phyloP scores from a whole-genome alignment of 2,888 invertebrate species.

The Malachius bipustulatus region DNA sequence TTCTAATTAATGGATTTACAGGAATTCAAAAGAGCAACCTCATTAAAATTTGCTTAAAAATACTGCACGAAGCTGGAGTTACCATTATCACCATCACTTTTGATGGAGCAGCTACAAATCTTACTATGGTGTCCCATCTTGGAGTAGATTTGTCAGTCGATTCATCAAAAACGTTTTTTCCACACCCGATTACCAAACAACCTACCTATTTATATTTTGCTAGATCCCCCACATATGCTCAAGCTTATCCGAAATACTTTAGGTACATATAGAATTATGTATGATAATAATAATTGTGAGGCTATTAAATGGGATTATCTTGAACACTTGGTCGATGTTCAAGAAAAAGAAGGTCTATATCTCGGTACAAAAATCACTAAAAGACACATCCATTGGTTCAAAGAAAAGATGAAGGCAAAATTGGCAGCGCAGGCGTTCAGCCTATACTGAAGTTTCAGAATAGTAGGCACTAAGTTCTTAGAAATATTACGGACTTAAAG shows the following conservation, averaged over 20 bases:
- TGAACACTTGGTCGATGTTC: conserved; percentile 12
- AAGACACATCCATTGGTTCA: no score
- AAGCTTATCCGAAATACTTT: conserved; percentile 9
- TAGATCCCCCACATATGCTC: conserved; percentile 10
- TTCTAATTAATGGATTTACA: conserved; percentile 22
- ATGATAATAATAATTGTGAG: conserved; percentile 8
- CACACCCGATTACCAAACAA: conserved; percentile 1
- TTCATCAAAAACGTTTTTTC: conserved; percentile 5
- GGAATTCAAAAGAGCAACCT: conserved; percentile 18
- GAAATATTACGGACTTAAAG: no score
- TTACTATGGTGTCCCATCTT: conserved; percentile 5
- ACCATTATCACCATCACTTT: conserved; percentile 11
- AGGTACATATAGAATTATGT: conserved; percentile 1
- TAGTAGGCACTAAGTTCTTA: no score
- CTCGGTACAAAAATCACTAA: no score
- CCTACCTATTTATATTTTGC: conserved; percentile 5
- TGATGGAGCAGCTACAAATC: conserved; percentile 12
- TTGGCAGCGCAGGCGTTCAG: conserved; percentile 23
- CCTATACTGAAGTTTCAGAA: no score
- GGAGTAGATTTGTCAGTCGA: not conserved
- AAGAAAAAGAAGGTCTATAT: no score
- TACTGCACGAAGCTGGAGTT: conserved; percentile 6
- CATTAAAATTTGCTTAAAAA: conserved; percentile 1
- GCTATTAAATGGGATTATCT: conserved; percentile 4
- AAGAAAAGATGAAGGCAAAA: no score